These are phyloP conservation scores for Tineola bisselliella DNA, from an alignment of 2,888 invertebrate species.

Conservation along the genomic window DNA sequence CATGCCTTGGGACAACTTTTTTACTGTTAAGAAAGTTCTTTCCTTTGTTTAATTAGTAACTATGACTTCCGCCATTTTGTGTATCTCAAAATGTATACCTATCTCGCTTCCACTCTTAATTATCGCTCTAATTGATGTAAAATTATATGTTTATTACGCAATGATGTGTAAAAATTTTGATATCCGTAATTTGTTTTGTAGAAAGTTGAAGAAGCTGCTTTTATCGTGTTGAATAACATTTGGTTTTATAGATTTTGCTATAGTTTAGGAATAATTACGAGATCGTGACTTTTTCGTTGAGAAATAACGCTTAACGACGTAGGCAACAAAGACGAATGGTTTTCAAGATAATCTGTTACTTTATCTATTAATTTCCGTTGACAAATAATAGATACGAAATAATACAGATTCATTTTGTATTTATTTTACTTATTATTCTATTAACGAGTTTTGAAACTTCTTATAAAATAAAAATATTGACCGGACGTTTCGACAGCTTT, in stretches of 20 bases:
- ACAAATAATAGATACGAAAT: no score
- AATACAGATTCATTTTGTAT: no score
- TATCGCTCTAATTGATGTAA: neutral
- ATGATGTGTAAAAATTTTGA: neutral
- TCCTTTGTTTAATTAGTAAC: constrained; percentile 9
- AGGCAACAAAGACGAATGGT: no score
- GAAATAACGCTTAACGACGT: no score
- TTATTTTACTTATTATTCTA: no score
- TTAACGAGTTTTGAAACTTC: no score
- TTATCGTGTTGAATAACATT: neutral
- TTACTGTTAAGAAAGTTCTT: constrained; percentile 3
- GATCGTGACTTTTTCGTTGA: no score
- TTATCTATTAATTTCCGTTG: no score
- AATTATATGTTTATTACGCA: neutral
- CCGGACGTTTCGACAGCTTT: no score
- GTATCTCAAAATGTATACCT: neutral
- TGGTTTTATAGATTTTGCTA: neutral
- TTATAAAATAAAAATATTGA: no score
- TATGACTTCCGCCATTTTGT: constrained; percentile 3
- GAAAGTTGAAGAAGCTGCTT: neutral
- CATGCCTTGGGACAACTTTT: neutral
- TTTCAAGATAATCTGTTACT: no score
- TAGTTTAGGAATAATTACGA: no score
- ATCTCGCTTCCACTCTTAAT: neutral
- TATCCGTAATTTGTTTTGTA: neutral